These are phyloP conservation scores for Margaritifera margaritifera DNA, from an alignment of 2,888 invertebrate species.

Conservation along the genomic window DNA sequence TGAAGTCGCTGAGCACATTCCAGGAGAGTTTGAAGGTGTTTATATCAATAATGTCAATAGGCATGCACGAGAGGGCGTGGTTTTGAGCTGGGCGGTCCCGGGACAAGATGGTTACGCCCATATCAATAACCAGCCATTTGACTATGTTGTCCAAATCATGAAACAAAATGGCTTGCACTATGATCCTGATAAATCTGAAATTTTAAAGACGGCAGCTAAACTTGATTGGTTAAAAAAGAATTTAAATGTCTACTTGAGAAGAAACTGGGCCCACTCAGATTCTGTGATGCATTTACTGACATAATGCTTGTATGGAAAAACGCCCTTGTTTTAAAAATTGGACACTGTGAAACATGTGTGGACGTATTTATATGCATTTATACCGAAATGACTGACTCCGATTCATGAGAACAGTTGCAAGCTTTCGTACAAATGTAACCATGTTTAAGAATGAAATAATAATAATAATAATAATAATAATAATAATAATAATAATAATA, in stretches of 20 bases:
- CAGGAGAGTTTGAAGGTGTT: slow-evolving; percentile 26
- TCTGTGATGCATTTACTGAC: no score
- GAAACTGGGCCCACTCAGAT: not conserved
- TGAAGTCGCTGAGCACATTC: slow-evolving; percentile 44
- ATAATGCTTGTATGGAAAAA: no score
- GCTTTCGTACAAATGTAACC: no score
- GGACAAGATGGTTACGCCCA: slow-evolving; percentile 34
- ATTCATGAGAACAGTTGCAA: no score
- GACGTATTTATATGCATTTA: no score
- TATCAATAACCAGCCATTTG: slow-evolving; percentile 32
- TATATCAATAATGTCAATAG: slow-evolving; percentile 36
- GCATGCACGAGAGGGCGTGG: slow-evolving; percentile 35
- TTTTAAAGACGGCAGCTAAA: slow-evolving; percentile 9
- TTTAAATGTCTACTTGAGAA: slow-evolving; percentile 23
- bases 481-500: no score
- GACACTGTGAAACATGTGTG: no score
- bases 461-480: no score
- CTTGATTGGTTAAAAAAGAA: slow-evolving; percentile 21
- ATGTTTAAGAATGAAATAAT: no score
- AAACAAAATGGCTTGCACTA: slow-evolving; percentile 11
- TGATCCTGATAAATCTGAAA: slow-evolving; percentile 9
- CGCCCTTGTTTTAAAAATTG: no score
- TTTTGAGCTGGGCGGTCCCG: slow-evolving; percentile 39
- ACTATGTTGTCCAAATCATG: slow-evolving; percentile 19
- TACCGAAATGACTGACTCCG: no score